These are phyloP conservation scores for Dorcus hopei DNA, from an alignment of 2,888 invertebrate genomes.

Conservation along the genomic window DNA sequence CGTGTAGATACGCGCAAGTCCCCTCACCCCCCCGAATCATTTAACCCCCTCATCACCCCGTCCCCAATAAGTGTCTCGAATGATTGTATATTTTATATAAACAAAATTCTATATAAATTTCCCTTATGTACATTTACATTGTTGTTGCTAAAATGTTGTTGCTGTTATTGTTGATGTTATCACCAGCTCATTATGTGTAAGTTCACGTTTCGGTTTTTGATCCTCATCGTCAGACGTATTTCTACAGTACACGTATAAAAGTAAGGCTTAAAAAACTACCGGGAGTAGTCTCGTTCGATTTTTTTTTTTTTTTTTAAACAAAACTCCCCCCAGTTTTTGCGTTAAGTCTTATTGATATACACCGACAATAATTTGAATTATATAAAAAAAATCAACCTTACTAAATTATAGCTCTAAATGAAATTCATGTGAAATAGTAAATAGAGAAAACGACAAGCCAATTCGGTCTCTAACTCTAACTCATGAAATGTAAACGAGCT, in stretches of 20 bases:
- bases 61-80: neutral
- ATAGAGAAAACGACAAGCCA: no score
- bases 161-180: constrained; percentile 49
- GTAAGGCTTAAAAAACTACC: no score
- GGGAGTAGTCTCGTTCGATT: no score
- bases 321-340: no score
- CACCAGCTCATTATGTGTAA: constrained; percentile 18
- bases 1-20: neutral
- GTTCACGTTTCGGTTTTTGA: neutral
- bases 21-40: neutral
- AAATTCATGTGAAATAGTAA: no score
- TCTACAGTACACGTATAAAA: constrained; percentile 2
- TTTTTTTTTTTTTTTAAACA: no score
- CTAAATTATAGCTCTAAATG: no score
- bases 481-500: neutral
- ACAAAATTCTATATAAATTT: constrained; percentile 32
- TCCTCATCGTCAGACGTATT: neutral
- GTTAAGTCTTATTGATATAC: no score
- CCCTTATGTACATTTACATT: constrained; percentile 37
- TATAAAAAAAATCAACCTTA: no score
- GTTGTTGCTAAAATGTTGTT: constrained; percentile 49
- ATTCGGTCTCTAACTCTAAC: no score
- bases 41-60: neutral
- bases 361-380: no score
- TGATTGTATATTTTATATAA: constrained; percentile 9